Evolutionary conservation across 2,113 vertebrate species (phyloP).

Genomic region (Ictalurus punctatus): DNA sequence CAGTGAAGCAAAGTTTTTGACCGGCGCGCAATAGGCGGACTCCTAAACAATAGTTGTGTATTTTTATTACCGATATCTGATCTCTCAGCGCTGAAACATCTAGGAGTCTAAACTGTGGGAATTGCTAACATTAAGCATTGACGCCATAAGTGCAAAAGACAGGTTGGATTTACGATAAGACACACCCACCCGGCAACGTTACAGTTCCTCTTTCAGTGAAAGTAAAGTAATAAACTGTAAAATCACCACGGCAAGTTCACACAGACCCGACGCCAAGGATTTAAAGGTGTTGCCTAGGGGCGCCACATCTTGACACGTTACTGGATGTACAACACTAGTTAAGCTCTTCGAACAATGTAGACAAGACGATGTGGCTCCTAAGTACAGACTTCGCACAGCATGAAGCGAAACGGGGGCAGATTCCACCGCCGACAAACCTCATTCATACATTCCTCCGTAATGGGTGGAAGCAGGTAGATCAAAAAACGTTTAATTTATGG

Average conservation of each 20-base stretch:
- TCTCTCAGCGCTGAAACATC: constrained; percentile 15
- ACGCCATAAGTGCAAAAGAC: constrained; percentile 44
- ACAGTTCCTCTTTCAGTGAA: constrained; percentile 23
- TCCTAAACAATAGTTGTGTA: constrained; percentile 57
- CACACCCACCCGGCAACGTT: constrained; percentile 3
- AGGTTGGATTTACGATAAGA: constrained; percentile 30
- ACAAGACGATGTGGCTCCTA: background rate
- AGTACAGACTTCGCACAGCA: constrained; percentile 13
- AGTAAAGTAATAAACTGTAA: constrained; percentile 42
- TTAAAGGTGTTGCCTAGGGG: background rate
- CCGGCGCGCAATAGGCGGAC: constrained; percentile 53
- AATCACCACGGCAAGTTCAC: constrained; percentile 22
- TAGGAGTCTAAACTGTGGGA: constrained; percentile 61
- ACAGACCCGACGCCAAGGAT: constrained; percentile 15
- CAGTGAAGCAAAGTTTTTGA: constrained; percentile 55
- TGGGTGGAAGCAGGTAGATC: constrained; percentile 34
- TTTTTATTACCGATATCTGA: constrained; percentile 61
- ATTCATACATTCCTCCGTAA: constrained; percentile 32
- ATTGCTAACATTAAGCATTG: constrained; percentile 52
- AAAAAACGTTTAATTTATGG: constrained; percentile 41
- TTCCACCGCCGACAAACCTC: constrained; percentile 8
- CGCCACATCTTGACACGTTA: background rate
- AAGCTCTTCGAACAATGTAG: background rate
- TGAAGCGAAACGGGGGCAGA: background rate
- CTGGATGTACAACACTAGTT: background rate